Base-by-base conservation (phyloP, 92 coral and sea anemone genomes). In the Siderastrea siderea region DNA sequence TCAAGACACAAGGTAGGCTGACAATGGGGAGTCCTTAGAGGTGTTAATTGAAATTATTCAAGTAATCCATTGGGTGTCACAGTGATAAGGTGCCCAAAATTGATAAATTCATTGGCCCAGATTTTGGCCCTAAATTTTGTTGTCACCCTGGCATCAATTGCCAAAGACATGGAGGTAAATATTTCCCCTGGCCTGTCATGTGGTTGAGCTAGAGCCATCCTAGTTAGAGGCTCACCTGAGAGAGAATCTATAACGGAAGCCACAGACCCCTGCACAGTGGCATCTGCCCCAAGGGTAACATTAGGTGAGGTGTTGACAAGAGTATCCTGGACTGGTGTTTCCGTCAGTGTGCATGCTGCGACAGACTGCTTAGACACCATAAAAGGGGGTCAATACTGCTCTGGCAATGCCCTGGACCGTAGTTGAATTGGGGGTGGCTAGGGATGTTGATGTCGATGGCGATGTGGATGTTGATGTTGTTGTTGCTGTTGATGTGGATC, bases 71-170 rank as follows among this genome's bases (percentile, higher is more conserved):
- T 48, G 70, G 76, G 63, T 67, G 63, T 48, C 2, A 71, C 60
- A 3, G 75, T 46, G 71, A 80, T 61, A 48, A 80, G 58, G 5
- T 61, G 85, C 71, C 84, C 83, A 61, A 87, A 83, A 15, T 91
- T 87, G 59, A 82, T 16, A 78, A 57, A 88, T 61, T 91, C 88
- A 65, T 91, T 81, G 51, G 84, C 84, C 88, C 89, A 91, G 13
- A 91, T 91, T 60, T 91, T 91, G 7, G 86, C 86, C 86, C 84
- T 92, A 6, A 88, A 64, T 71, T 88, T 88, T 43, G 78, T 51
- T 47, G 67, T 52, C n/a, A 91, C 89, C 73, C 79, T 47, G 11
- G 92, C 84, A 26, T 83, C 94, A 16, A 92, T 78, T 16, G 92
- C 87, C 64, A 92, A 67, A 68, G 86, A 72, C 52, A 61, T 62